Base-by-base conservation (phyloP, 1,140 invertebrate species). In the Drosophila persimilis region DNA sequence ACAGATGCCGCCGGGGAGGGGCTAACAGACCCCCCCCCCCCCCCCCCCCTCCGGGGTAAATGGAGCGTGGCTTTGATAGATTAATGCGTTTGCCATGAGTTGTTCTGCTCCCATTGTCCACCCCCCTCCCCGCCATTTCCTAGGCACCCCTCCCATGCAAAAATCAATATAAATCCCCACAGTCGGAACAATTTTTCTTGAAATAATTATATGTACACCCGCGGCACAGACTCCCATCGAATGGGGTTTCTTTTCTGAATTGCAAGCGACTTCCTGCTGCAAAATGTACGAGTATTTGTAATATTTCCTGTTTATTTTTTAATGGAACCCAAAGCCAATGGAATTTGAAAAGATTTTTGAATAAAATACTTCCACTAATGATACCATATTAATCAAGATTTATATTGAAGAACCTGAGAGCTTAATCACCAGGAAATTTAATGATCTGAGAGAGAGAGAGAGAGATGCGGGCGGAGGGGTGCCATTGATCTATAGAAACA, bases 61-160 rank as follows among this genome's bases (percentile, higher is more conserved):
- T 86, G 78, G 81, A 83, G 81, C 81, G 78, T 86, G 74, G 74
- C 83, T 83, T 73, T 83, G 66, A 76, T 85, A 78, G 83, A 86
- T 86, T 86, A 88, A 75, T 80, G 67, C 71, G 48, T 56, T 70
- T 50, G 50, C 66, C 66, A 60, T 66, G 56, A 56, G 76, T 43
- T 62, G 61, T 53, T 75, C 35, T 39, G 35, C 35, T 39, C 35
- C 47, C 50, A 59, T 46, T 59, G 58, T 52, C 13, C 17, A 17
- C 44, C 56, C 6, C 31, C 48, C 61, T 76, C 29, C 35, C 24
- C 41, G 52, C 6, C 31, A 55, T 61, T 80, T 53, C 64, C 50
- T 54, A 11, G n/a, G 13, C 8, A 26, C 17, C 24, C 70, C 57
- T 60, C 56, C 53, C 65, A 71, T 71, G 55, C 66, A 48, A 77